Base-by-base conservation (phyloP, 2,888 invertebrate genomes). In the Patella ulyssiponensis region DNA sequence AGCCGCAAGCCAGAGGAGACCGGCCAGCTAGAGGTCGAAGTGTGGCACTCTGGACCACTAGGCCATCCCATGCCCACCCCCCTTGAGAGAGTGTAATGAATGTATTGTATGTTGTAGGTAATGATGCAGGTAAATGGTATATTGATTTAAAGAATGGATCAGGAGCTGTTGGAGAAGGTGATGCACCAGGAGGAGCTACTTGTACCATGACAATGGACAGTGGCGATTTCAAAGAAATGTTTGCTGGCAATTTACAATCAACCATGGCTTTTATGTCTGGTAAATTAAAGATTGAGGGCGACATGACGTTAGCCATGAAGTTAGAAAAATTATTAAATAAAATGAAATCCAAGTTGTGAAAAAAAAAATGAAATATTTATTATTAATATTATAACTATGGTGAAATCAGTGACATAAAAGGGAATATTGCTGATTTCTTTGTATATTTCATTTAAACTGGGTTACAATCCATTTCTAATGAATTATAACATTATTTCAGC, bases 191-290 rank as follows among this genome's bases (percentile, higher is more conserved):
- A 73, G 89, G 88, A 7, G 92, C 94, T 15, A 97, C 98, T 91
- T 96, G 96, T 1, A 95, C 95, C 0, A 94, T 98, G 75, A 95
- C 95, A 0, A 96, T 98, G 95, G 95, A 96, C 86, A 89, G 91
- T 51, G 90, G 87, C n/a, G 91, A 93, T 83, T 93, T 94, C 84
- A 86, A 89, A 2, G 92, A 92, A 80, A 92, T 93, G 90, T 93
- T 93, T 83, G 85, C 91, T 94, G 96, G 96, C 58, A 96, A 97
- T 93, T 89, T 98, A 84, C 98, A 97, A 90, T 96, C 99, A 2
- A 95, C 98, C 0, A 94, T 95, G 2, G 98, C 99, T 0, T 98
- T 97, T 92, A 98, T 99, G 97, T 95, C 95, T 90, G 98, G 98
- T 75, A 98, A 98, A 92, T 93, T 99, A 86, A 98, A 98, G 93